Percentiles rank a stretch among this genome's conserved stretches.
These are phyloP conservation scores for Megalops atlanticus DNA, from an alignment of 2,113 vertebrate species.

Conservation along the genomic window DNA sequence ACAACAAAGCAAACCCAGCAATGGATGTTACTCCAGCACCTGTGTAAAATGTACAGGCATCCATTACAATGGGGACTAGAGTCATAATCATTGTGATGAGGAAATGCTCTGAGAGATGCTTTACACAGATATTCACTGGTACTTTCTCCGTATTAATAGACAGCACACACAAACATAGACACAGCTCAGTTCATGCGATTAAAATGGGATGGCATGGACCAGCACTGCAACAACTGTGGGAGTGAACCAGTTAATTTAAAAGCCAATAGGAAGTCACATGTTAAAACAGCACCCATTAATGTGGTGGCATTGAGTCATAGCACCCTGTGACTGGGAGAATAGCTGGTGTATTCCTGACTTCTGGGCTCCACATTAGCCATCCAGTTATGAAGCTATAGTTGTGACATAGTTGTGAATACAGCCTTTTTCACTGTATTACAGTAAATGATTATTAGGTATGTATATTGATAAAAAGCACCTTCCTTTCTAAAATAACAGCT, in stretches of 20 bases:
- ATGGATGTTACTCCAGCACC: conserved; percentile 26
- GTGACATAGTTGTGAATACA: no score
- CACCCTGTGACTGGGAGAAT: no score
- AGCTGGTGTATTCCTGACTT: no score
- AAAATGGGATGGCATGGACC: background rate
- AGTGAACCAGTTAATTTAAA: background rate
- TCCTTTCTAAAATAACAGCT: no score
- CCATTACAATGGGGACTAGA: background rate
- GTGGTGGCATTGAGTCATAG: no score
- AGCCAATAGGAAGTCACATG: no score
- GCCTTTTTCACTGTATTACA: no score
- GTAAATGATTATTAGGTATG: no score
- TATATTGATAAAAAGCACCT: no score
- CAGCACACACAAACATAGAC: background rate
- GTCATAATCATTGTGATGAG: background rate
- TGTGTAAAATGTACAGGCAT: background rate
- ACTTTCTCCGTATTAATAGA: background rate
- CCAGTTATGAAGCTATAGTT: no score
- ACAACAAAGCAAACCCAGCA: conserved; percentile 51
- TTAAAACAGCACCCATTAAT: no score
- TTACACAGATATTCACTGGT: background rate
- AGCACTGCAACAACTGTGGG: background rate
- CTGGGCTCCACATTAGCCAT: no score
- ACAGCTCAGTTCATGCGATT: background rate
- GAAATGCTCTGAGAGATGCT: background rate